phyloP scores from a whole-genome alignment of 2,113 vertebrate genomes.

The Pycnonotus jocosus region DNA sequence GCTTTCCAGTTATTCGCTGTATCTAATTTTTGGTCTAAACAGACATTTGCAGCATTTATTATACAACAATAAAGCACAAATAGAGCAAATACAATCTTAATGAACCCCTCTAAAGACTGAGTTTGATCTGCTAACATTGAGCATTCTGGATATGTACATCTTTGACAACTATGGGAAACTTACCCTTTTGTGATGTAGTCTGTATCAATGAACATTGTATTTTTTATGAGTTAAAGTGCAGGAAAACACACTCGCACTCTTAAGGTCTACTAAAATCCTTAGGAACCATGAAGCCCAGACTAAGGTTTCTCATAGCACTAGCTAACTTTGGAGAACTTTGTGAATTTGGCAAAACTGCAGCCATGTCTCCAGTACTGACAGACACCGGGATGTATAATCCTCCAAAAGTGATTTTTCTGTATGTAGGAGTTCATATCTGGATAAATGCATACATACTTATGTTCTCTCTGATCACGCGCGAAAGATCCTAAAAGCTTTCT shows the following conservation, averaged over 20 bases:
- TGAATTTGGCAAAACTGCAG: constrained; percentile 31
- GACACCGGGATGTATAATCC: accelerated
- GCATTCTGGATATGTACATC: background rate
- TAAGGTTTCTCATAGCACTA: background rate
- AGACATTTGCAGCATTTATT: background rate
- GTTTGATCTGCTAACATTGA: background rate
- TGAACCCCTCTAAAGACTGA: background rate
- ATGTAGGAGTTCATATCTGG: background rate
- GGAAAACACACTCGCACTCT: background rate
- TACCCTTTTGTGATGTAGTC: background rate
- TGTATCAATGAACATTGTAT: background rate
- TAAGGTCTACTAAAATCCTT: constrained; percentile 23
- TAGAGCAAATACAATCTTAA: background rate
- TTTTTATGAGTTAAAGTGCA: background rate
- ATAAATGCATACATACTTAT: background rate
- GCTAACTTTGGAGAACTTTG: background rate
- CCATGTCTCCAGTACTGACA: background rate
- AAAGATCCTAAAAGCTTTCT: background rate
- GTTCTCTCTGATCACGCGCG: background rate
- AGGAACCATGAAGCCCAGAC: constrained; percentile 7
- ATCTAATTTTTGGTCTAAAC: background rate
- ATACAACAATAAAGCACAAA: background rate
- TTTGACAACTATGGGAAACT: background rate
- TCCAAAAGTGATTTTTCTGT: background rate
- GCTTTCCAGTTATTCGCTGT: background rate